phyloP scores from a whole-genome alignment of 2,797 vertebrate species.

The Acanthurus tractus region DNA sequence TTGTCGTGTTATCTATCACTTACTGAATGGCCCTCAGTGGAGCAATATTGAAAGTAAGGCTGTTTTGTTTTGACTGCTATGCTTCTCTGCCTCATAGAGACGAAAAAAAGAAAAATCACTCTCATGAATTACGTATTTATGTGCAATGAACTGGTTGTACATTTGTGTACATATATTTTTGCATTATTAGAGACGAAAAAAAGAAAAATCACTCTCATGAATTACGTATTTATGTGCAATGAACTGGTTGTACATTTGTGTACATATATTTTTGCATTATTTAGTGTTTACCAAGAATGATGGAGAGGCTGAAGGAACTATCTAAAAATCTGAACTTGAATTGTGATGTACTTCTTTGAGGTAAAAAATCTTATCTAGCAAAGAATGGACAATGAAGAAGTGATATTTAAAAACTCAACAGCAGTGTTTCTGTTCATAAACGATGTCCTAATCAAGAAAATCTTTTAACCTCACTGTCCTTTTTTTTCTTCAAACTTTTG shows the following conservation, averaged over 20 bases:
- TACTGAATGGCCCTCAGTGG: conserved; percentile 25
- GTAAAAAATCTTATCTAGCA: too few species aligned
- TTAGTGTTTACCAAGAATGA: not conserved
- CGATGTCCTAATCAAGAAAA: not conserved
- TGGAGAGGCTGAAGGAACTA: not conserved
- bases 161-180: too few species aligned
- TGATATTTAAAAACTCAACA: not conserved
- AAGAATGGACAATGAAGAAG: not conserved
- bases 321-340: too few species aligned
- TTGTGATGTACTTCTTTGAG: too few species aligned
- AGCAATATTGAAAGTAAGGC: conserved; percentile 12
- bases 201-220: too few species aligned
- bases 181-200: not conserved
- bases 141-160: too few species aligned
- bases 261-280: not conserved
- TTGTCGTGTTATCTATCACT: conserved; percentile 17
- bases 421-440: not conserved
- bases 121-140: too few species aligned
- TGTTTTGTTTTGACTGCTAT: conserved; percentile 31
- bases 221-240: too few species aligned
- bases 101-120: not conserved
- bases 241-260: too few species aligned
- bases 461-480: not conserved
- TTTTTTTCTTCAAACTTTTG: not conserved
- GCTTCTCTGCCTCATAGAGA: not conserved